A percentile compares a stretch with the other conserved stretches of the same genome.
Conservation (phyloP, 2,888 invertebrate genomes). For the Athetis lepigone region DNA sequence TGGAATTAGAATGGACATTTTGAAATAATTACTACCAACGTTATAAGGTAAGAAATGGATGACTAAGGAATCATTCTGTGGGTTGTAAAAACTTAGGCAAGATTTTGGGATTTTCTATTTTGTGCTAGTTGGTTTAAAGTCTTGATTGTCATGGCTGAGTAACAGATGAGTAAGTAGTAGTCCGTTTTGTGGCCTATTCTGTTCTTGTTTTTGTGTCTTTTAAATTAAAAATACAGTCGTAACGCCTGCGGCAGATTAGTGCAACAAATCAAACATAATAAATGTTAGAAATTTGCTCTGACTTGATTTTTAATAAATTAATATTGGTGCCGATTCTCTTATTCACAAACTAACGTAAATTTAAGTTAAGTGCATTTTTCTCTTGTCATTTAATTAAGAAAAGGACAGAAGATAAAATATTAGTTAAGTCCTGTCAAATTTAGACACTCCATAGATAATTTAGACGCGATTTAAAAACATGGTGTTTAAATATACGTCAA, state of each 20-base stretch:
- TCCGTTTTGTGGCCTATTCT: not conserved
- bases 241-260: not conserved
- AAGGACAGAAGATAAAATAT: no score
- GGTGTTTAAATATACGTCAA: no score
- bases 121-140: not conserved
- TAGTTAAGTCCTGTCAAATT: no score
- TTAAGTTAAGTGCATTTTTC: no score
- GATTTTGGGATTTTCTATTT: not conserved
- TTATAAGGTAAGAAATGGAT: not conserved
- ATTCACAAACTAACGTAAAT: no score
- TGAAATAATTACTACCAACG: constrained; percentile 32
- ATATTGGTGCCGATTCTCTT: no score
- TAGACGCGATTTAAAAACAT: no score
- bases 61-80: not conserved
- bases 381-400: no score
- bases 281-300: no score
- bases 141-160: not conserved
- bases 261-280: not conserved
- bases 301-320: no score
- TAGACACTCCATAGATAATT: no score
- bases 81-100: not conserved
- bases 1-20: constrained; percentile 65
- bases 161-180: not conserved
- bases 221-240: no score
- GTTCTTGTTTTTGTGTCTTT: not conserved